Evolutionary conservation across 2,113 vertebrate genomes (phyloP).

Genomic region (Lonchura striata): DNA sequence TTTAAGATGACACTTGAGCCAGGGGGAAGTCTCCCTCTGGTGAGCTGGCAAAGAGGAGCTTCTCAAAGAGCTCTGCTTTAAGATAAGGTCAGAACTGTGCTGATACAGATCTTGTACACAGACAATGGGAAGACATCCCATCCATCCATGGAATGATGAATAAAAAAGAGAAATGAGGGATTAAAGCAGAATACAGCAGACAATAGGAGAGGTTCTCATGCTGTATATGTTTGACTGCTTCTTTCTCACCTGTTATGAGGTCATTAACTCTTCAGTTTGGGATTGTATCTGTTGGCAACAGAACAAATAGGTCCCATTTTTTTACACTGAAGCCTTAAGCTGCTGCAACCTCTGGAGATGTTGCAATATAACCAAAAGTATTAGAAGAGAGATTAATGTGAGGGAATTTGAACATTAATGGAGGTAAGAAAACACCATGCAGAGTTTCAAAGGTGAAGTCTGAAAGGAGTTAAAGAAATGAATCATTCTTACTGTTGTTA

Average conservation of each 20-base stretch:
- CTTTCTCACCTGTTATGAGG: neutral
- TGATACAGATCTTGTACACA: neutral
- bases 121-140: neutral
- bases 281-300: neutral
- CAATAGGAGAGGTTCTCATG: neutral
- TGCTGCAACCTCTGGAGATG: neutral
- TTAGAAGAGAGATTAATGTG: conserved; percentile 7
- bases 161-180: neutral
- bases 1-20: neutral
- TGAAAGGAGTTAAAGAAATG: neutral
- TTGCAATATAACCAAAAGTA: neutral
- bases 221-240: neutral
- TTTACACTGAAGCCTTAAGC: neutral
- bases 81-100: neutral
- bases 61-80: neutral
- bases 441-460: conserved; percentile 5
- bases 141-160: neutral
- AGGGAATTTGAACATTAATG: conserved; percentile 1
- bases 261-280: neutral
- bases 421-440: neutral
- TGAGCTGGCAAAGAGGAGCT: neutral
- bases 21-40: neutral
- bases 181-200: neutral
- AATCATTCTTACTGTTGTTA: conserved; percentile 36
- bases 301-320: neutral